Evolutionary conservation across 2,888 invertebrate species (phyloP).

Genomic region (Lumbricus terrestris): DNA sequence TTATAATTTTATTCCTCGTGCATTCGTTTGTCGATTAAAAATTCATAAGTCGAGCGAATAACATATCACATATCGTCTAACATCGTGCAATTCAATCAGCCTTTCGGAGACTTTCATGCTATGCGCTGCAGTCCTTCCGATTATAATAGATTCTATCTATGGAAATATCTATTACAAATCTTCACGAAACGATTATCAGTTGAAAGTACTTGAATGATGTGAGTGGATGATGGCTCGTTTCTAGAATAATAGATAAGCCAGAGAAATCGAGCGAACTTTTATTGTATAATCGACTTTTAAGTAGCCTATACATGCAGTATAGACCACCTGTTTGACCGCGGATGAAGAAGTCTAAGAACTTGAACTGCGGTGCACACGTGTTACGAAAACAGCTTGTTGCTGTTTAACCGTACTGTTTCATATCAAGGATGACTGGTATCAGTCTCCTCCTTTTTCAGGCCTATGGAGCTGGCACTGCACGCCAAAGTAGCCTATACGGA

Average conservation of each 20-base stretch:
- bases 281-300: neutral
- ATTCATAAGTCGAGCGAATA: neutral
- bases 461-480: too few relatives aligned
- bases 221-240: neutral
- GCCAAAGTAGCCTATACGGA: too few relatives aligned
- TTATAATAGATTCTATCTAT: neutral
- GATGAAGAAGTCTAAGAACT: too few relatives aligned
- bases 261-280: neutral
- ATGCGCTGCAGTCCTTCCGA: too few relatives aligned
- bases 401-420: too few relatives aligned
- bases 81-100: neutral
- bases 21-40: neutral
- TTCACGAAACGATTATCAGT: neutral
- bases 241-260: too few relatives aligned
- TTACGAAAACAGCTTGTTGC: too few relatives aligned
- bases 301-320: too few relatives aligned
- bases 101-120: neutral
- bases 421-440: too few relatives aligned
- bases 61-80: neutral
- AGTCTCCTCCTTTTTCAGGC: too few relatives aligned
- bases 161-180: neutral
- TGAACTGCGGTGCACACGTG: too few relatives aligned
- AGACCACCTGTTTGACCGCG: neutral
- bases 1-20: too few relatives aligned
- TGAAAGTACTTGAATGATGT: neutral